These are phyloP conservation scores for Todiramphus saurophagus DNA, from an alignment of 2,113 vertebrate species.

Conservation along the genomic window DNA sequence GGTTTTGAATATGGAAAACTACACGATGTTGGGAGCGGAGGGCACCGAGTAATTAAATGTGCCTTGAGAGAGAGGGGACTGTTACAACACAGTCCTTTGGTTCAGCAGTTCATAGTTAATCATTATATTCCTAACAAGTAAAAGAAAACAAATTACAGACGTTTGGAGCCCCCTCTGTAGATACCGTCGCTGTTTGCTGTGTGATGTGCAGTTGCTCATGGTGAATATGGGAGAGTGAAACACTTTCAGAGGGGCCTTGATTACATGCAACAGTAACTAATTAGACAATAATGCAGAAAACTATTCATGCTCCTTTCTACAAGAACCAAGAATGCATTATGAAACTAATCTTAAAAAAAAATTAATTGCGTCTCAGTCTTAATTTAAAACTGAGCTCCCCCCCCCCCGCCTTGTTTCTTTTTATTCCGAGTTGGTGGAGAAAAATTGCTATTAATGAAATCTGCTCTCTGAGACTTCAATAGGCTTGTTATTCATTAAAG, in stretches of 20 bases:
- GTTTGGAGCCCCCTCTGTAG: background rate
- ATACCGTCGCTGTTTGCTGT: background rate
- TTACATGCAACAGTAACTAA: conserved; percentile 7
- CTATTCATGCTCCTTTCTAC: background rate
- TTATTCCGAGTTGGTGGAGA: conserved; percentile 13
- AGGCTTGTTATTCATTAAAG: conserved; percentile 48
- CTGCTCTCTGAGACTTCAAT: conserved; percentile 44
- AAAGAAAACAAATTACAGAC: background rate
- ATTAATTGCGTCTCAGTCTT: conserved; percentile 4
- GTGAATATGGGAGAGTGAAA: background rate
- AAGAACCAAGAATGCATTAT: conserved; percentile 3
- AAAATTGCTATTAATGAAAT: conserved; percentile 59
- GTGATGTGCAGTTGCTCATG: background rate
- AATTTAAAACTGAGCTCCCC: background rate
- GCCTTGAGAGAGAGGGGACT: background rate
- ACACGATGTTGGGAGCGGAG: background rate
- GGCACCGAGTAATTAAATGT: background rate
- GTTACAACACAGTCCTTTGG: background rate
- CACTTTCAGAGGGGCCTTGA: background rate
- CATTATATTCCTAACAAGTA: background rate
- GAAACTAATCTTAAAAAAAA: conserved; percentile 27
- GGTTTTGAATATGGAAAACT: conserved; percentile 15
- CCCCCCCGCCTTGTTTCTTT: background rate
- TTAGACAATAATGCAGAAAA: conserved; percentile 20
- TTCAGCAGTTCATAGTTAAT: conserved; percentile 29